These are phyloP conservation scores for Clupea harengus DNA, from an alignment of 2,113 vertebrate genomes.

Conservation along the genomic window DNA sequence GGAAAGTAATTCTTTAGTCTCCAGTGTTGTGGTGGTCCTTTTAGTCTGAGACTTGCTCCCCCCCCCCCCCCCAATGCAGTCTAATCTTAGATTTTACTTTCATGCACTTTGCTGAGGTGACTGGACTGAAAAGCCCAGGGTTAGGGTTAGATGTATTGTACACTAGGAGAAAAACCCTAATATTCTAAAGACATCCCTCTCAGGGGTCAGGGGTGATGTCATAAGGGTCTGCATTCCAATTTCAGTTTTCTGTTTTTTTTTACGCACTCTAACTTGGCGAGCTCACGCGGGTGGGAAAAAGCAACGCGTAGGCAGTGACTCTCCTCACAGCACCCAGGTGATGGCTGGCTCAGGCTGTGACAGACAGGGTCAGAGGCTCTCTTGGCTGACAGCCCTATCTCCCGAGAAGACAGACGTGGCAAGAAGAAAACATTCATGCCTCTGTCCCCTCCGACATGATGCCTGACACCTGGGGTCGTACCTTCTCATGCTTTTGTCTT, in stretches of 20 bases:
- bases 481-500: slow-evolving; percentile 47
- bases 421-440: slow-evolving; percentile 25
- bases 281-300: slow-evolving; percentile 38
- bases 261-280: slow-evolving; percentile 22
- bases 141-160: neutral
- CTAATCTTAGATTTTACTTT: neutral
- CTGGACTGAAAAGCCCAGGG: neutral
- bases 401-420: slow-evolving; percentile 17
- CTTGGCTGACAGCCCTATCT: slow-evolving; percentile 1
- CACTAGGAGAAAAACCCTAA: neutral
- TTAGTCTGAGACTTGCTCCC: neutral
- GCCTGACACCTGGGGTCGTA: slow-evolving; percentile 46
- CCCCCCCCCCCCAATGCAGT: neutral
- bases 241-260: neutral
- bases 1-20: neutral
- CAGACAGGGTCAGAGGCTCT: slow-evolving; percentile 36
- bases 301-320: slow-evolving; percentile 7
- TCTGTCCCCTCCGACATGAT: slow-evolving; percentile 25
- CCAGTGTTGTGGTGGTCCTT: neutral
- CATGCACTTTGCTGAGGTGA: neutral
- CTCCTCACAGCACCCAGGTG: slow-evolving; percentile 32
- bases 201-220: neutral
- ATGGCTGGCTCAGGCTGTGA: slow-evolving; percentile 40
- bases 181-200: neutral
- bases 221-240: neutral